Percentiles rank a stretch among this genome's conserved stretches.
Conservation (phyloP, 2,888 invertebrate species). For the Eupithecia abbreviata region DNA sequence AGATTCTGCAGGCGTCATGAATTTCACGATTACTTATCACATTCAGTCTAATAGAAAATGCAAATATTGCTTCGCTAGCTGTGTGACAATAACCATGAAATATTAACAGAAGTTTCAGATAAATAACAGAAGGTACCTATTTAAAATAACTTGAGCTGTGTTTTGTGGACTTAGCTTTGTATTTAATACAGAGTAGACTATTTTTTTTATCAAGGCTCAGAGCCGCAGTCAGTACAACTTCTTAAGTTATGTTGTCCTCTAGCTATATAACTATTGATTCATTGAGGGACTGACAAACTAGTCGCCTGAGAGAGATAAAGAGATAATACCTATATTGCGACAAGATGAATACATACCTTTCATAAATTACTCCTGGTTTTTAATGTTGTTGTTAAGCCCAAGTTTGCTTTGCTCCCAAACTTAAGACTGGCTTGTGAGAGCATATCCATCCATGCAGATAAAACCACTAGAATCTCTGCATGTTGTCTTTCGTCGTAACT, state of each 20-base stretch:
- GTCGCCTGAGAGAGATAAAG: neutral
- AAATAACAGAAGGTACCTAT: neutral
- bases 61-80: neutral
- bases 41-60: neutral
- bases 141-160: neutral
- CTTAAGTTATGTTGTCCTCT: neutral
- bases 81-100: neutral
- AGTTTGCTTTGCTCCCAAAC: neutral
- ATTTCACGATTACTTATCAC: constrained; percentile 8
- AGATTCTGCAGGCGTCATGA: neutral
- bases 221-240: constrained; percentile 6
- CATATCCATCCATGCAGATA: neutral
- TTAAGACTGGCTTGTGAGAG: neutral
- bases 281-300: neutral
- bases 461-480: neutral
- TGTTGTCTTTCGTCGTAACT: too few species aligned
- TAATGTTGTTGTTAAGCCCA: neutral
- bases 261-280: neutral
- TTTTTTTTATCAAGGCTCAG: neutral
- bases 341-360: neutral
- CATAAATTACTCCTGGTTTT: neutral
- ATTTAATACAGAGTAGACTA: constrained; percentile 6
- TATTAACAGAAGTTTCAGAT: neutral
- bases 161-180: neutral
- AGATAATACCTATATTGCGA: too few species aligned